Conservation (phyloP, 2,888 invertebrate species). For the Ischnura elegans region DNA sequence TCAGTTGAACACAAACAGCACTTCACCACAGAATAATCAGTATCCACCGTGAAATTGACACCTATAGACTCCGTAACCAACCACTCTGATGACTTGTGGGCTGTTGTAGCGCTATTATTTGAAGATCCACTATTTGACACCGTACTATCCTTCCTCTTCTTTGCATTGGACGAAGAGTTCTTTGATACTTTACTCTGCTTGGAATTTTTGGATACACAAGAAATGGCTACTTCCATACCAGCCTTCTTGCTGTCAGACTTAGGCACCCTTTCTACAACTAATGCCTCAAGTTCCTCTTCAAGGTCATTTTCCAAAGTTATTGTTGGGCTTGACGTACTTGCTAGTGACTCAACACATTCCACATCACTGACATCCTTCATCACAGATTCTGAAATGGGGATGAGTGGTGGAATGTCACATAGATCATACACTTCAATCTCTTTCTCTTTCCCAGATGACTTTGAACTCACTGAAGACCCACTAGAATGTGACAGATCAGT, state of each 20-base stretch:
- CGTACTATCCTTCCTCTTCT: not conserved
- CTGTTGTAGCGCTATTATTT: not conserved
- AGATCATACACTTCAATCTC: not conserved
- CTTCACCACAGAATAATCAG: constrained; percentile 23
- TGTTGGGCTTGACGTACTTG: not conserved
- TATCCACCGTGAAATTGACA: not conserved
- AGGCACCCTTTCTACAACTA: not conserved
- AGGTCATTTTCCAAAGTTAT: not conserved
- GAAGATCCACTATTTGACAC: not conserved
- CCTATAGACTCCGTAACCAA: not conserved
- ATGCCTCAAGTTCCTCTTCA: not conserved
- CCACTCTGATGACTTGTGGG: not conserved
- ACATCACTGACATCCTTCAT: not conserved
- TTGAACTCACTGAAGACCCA: not conserved
- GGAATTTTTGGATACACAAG: not conserved
- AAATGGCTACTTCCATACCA: not conserved
- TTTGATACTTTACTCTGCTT: too few species aligned
- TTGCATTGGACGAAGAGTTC: not conserved
- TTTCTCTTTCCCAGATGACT: not conserved
- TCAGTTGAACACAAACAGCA: constrained; percentile 25
- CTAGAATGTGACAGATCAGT: not conserved
- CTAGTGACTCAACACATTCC: not conserved
- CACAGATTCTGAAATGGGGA: not conserved
- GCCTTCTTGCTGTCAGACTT: not conserved
- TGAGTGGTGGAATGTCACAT: not conserved